Conservation (phyloP, 2,888 invertebrate species). For the Atherix ibis region DNA sequence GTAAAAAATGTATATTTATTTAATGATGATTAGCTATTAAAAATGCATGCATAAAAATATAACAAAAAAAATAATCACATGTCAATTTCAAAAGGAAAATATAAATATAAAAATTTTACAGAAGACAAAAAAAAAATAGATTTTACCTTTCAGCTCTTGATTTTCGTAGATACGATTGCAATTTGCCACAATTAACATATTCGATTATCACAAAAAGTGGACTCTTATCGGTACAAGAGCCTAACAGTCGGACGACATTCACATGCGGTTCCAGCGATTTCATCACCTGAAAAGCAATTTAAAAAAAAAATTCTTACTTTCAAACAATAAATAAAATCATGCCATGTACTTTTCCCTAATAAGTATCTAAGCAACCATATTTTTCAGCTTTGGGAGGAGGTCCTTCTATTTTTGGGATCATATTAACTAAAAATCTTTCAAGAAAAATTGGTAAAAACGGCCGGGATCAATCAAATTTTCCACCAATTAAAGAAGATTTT, state of each 20-base stretch:
- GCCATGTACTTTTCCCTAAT: no score
- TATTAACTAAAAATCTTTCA: no score
- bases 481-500: no score
- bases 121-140: not conserved
- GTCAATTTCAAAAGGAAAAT: not conserved
- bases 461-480: no score
- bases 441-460: no score
- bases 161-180: conserved; percentile 73
- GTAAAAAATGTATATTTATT: conserved; percentile 12
- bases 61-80: not conserved
- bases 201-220: conserved; percentile 88
- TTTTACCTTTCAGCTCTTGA: conserved; percentile 59
- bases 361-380: no score
- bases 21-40: not conserved
- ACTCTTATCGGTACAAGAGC: conserved; percentile 82
- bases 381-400: no score
- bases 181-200: conserved; percentile 73
- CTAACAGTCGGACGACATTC: conserved; percentile 75
- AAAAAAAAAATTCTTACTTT: no score
- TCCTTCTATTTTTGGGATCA: no score
- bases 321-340: no score
- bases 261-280: conserved; percentile 80
- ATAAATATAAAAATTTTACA: not conserved
- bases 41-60: not conserved
- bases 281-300: conserved; percentile 57